Percentiles rank a stretch among this genome's conserved stretches.
phyloP scores from a whole-genome alignment of 2,113 vertebrate species.

The Labeo catla region DNA sequence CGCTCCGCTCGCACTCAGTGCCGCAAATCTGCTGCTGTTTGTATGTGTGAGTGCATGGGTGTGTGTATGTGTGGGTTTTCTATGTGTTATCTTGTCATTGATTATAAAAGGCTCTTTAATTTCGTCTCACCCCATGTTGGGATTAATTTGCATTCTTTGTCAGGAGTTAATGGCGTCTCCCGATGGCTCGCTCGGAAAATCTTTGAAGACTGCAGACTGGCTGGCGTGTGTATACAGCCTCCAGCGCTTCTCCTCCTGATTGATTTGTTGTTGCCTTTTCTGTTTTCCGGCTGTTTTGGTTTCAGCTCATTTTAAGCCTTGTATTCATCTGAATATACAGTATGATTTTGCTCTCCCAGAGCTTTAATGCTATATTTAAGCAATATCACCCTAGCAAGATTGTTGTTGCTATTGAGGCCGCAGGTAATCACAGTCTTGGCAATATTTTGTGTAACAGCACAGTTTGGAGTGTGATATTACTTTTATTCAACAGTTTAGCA shows the following conservation, averaged over 20 bases:
- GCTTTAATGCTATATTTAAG: constrained; percentile 33
- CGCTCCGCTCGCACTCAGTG: background rate
- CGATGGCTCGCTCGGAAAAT: constrained; percentile 93
- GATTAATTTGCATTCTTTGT: constrained; percentile 99
- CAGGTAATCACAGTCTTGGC: background rate
- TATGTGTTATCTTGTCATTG: constrained; percentile 87
- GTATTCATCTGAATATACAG: constrained; percentile 65
- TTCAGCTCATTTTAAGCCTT: constrained; percentile 53
- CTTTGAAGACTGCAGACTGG: constrained; percentile 99
- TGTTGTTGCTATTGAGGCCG: background rate
- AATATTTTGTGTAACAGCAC: background rate
- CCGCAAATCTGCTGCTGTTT: background rate
- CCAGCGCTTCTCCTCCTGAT: constrained; percentile 87
- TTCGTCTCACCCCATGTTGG: constrained; percentile 98
- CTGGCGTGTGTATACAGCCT: constrained; percentile 98
- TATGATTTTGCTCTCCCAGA: constrained; percentile 53
- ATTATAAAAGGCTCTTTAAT: constrained; percentile 99
- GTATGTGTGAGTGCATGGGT: background rate
- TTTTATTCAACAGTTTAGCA: background rate
- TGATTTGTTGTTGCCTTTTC: constrained; percentile 86
- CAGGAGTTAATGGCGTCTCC: constrained; percentile 99
- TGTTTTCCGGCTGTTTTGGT: constrained; percentile 67
- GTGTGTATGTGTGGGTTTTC: constrained; percentile 28
- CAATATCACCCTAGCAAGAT: background rate
- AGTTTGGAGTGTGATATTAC: background rate